These are phyloP conservation scores for Apotomis capreana DNA, from an alignment of 2,888 invertebrate genomes.

Conservation along the genomic window DNA sequence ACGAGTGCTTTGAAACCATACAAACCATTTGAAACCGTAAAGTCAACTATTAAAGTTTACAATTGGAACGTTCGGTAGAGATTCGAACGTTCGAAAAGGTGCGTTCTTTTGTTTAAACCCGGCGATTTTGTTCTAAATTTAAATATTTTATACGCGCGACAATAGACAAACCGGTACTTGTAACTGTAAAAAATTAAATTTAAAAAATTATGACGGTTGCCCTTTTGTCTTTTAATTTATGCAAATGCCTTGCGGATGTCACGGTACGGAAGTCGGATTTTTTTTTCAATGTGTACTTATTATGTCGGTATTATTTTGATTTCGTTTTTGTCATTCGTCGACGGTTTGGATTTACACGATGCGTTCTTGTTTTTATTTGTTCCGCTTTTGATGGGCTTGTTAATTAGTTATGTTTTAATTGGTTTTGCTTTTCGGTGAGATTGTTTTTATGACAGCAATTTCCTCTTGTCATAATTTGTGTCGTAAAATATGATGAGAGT, in stretches of 20 bases:
- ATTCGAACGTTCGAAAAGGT: constrained; percentile 57
- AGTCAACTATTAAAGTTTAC: background rate
- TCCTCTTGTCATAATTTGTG: constrained; percentile 6
- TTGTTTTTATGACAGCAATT: constrained; percentile 8
- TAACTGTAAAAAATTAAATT: constrained; percentile 82
- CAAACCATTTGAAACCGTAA: constrained; percentile 41
- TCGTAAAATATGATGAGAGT: background rate
- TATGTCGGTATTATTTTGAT: constrained; percentile 51
- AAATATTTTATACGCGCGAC: constrained; percentile 80
- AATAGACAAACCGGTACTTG: constrained; percentile 82
- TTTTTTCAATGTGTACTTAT: constrained; percentile 49
- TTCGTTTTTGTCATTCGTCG: constrained; percentile 38
- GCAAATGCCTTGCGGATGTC: constrained; percentile 73
- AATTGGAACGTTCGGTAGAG: constrained; percentile 41
- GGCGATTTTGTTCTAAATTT: constrained; percentile 79
- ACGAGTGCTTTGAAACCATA: constrained; percentile 43
- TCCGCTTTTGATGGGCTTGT: background rate
- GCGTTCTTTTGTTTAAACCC: constrained; percentile 75
- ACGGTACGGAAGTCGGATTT: constrained; percentile 55
- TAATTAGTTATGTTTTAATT: constrained; percentile 7
- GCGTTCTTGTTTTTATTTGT: constrained; percentile 23
- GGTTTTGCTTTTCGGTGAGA: background rate
- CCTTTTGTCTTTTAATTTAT: constrained; percentile 77
- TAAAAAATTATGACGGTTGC: constrained; percentile 79
- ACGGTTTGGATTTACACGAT: constrained; percentile 17